Conservation (phyloP, 2,113 vertebrate genomes). For the Brachyhypopomus occidentalis region DNA sequence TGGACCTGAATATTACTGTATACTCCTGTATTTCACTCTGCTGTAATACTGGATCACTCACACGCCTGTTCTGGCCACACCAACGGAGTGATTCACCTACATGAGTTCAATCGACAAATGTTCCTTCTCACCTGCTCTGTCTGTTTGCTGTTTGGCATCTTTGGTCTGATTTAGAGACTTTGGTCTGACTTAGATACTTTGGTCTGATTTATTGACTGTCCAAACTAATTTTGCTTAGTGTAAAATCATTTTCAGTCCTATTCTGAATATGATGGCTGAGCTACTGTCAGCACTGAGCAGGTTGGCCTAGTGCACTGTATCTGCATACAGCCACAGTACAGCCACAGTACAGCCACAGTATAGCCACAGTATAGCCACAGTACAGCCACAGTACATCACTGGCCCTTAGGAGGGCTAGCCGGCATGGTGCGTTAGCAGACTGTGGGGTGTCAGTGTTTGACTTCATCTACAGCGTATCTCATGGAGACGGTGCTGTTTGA, state of each 20-base stretch:
- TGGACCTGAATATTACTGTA: neutral
- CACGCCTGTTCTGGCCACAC: too few species aligned
- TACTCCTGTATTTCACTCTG: too few species aligned
- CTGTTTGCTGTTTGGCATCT: neutral
- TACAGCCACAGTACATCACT: too few species aligned
- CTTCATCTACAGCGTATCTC: neutral
- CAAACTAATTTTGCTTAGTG: neutral
- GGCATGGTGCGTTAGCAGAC: too few species aligned
- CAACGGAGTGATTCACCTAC: neutral
- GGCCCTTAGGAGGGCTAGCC: too few species aligned
- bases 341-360: too few species aligned
- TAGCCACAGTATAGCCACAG: too few species aligned
- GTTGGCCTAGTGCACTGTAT: neutral
- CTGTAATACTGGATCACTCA: too few species aligned
- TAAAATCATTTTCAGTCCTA: neutral
- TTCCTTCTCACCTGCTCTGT: neutral
- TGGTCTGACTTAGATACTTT: too few species aligned
- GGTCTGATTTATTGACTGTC: neutral
- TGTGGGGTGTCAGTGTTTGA: neutral
- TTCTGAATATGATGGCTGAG: neutral
- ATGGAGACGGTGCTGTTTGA: too few species aligned
- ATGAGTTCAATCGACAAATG: neutral
- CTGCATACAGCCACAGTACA: too few species aligned
- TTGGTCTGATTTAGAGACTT: conserved; percentile 5
- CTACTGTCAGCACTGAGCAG: neutral